phyloP scores from a whole-genome alignment of 2,113 vertebrate genomes.

The Cervus canadensis region DNA sequence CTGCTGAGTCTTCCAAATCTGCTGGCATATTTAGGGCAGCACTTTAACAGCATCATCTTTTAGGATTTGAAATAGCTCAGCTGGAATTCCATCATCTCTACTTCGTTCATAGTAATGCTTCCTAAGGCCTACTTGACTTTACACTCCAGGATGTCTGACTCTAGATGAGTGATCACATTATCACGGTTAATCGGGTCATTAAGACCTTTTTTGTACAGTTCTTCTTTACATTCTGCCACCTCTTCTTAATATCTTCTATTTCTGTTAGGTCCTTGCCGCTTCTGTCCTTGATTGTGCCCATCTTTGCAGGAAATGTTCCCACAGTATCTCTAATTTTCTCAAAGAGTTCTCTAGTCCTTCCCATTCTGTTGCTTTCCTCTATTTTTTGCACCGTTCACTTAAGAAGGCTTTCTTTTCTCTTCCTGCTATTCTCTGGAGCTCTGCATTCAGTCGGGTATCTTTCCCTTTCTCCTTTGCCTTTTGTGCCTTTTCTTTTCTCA shows the following conservation, averaged over 20 bases:
- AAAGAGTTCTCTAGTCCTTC: not conserved
- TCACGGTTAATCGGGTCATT: rapidly evolving
- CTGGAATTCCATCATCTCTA: not conserved
- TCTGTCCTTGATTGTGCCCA: not conserved
- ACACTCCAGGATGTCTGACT: not conserved
- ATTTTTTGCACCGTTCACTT: not conserved
- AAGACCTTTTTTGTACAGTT: not conserved
- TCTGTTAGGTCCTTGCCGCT: not conserved
- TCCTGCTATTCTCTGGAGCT: not conserved
- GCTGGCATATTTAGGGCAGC: not conserved
- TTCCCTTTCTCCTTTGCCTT: not conserved
- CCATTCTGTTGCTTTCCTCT: not conserved
- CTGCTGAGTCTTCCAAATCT: not conserved
- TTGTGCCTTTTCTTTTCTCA: not conserved
- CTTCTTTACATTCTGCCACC: not conserved
- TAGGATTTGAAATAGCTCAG: not conserved
- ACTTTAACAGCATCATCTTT: not conserved
- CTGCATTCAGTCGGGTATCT: not conserved
- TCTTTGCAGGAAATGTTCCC: not conserved
- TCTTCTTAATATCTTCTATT: not conserved
- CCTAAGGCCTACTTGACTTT: not conserved
- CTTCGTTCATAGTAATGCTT: not conserved
- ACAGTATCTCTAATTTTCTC: not conserved
- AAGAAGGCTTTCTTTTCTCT: not conserved
- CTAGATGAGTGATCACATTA: not conserved